Evolutionary conservation across 2,113 vertebrate species (phyloP).

Genomic region (Gymnorhina tibicen): DNA sequence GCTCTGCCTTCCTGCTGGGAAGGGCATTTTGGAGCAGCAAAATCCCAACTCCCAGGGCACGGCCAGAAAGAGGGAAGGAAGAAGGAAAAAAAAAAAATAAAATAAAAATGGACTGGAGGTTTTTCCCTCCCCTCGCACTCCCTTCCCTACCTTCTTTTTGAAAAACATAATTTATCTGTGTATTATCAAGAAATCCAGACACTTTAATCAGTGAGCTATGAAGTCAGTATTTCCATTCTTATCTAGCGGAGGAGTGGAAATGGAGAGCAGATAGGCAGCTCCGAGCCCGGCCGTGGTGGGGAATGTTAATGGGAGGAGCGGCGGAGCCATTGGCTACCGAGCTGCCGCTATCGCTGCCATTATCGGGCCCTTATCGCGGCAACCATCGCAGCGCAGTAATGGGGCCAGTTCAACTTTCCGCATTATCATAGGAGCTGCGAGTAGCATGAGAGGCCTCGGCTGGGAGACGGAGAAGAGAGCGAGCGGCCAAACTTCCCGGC

Average conservation of each 20-base stretch:
- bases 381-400: slow-evolving; percentile 97
- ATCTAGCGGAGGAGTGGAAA: slow-evolving; percentile 99
- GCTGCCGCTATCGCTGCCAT: slow-evolving; percentile 86
- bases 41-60: background rate
- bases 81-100: background rate
- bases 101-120: slow-evolving; percentile 65
- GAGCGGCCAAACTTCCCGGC: slow-evolving; percentile 39
- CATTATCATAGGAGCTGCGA: slow-evolving; percentile 99
- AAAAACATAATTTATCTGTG: slow-evolving; percentile 99
- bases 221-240: slow-evolving; percentile 99
- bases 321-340: slow-evolving; percentile 91
- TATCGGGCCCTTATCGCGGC: slow-evolving; percentile 91
- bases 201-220: slow-evolving; percentile 99
- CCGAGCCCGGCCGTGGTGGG: slow-evolving; percentile 92
- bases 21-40: background rate
- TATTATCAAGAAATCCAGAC: slow-evolving; percentile 99
- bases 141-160: slow-evolving; percentile 83
- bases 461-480: slow-evolving; percentile 75
- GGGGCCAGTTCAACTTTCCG: slow-evolving; percentile 99
- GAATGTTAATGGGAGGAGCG: slow-evolving; percentile 96
- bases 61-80: slow-evolving; percentile 57
- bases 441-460: slow-evolving; percentile 86
- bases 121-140: slow-evolving; percentile 64
- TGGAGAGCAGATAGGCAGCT: slow-evolving; percentile 97
- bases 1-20: background rate